These are phyloP conservation scores for Caloenas nicobarica DNA, from an alignment of 2,113 vertebrate species.

Conservation along the genomic window DNA sequence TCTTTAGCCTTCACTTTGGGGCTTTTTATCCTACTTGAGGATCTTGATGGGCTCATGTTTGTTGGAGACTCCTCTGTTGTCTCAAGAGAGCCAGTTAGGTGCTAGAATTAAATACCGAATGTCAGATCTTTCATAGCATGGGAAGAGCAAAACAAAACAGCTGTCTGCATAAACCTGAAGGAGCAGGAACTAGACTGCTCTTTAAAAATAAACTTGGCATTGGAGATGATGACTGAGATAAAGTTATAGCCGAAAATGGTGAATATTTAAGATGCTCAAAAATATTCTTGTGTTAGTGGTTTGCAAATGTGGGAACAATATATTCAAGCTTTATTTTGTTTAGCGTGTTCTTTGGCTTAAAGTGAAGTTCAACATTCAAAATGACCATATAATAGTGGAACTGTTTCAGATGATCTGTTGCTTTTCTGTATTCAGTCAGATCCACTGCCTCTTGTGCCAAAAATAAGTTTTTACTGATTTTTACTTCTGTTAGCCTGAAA, in stretches of 20 bases:
- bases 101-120: slow-evolving; percentile 58
- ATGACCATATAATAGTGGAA: slow-evolving; percentile 60
- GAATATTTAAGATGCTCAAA: slow-evolving; percentile 64
- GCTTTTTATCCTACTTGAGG: slow-evolving; percentile 37
- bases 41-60: slow-evolving; percentile 54
- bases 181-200: slow-evolving; percentile 58
- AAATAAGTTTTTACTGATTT: slow-evolving; percentile 48
- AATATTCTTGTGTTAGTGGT: slow-evolving; percentile 64
- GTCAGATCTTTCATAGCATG: slow-evolving; percentile 63
- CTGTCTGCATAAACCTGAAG: slow-evolving; percentile 62
- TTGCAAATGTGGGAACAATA: slow-evolving; percentile 72
- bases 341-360: slow-evolving; percentile 56
- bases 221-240: slow-evolving; percentile 68
- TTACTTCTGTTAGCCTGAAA: slow-evolving; percentile 9
- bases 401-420: slow-evolving; percentile 25
- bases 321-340: slow-evolving; percentile 69
- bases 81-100: slow-evolving; percentile 61
- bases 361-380: slow-evolving; percentile 49
- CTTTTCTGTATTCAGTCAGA: slow-evolving; percentile 35
- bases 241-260: slow-evolving; percentile 51
- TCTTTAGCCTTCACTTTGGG: slow-evolving; percentile 51
- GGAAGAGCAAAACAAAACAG: slow-evolving; percentile 65
- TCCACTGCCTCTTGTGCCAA: neutral
- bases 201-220: slow-evolving; percentile 71
- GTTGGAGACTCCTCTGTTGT: slow-evolving; percentile 55